A percentile compares a stretch with the other conserved stretches of the same genome.
phyloP scores from a whole-genome alignment of 2,888 invertebrate species.

The Theodoxus fluviatilis region DNA sequence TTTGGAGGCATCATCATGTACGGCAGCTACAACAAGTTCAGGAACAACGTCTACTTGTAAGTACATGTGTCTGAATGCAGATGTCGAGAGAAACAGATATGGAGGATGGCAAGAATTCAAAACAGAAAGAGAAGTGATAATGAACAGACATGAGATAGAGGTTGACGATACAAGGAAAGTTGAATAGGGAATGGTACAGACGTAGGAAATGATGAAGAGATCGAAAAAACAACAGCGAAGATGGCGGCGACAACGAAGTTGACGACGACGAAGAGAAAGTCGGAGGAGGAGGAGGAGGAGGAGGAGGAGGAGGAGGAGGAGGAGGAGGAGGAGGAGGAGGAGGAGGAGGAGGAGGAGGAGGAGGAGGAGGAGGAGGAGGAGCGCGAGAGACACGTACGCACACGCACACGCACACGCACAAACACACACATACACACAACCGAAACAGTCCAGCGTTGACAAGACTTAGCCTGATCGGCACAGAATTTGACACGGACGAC shows the following conservation, averaged over 20 bases:
- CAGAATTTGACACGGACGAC: too few species aligned
- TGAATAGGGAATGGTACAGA: too few species aligned
- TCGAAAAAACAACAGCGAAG: too few species aligned
- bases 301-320: neutral
- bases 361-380: slow-evolving; percentile 4
- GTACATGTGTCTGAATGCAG: neutral
- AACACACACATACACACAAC: neutral
- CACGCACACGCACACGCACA: neutral
- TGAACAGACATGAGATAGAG: too few species aligned
- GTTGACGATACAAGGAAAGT: too few species aligned
- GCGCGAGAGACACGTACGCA: neutral
- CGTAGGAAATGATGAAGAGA: too few species aligned
- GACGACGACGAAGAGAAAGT: too few species aligned
- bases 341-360: neutral
- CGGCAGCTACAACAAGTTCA: slow-evolving; percentile 72
- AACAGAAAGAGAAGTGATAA: too few species aligned
- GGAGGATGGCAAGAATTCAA: too few species aligned
- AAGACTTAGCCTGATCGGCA: neutral
- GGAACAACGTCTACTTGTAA: slow-evolving; percentile 67
- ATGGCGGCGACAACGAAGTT: too few species aligned
- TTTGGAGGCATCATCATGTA: slow-evolving; percentile 81
- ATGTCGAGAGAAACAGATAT: too few species aligned
- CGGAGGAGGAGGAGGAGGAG: slow-evolving; percentile 5
- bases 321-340: neutral
- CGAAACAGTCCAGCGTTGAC: neutral